A percentile compares a stretch with the other conserved stretches of the same genome.
Conservation (phyloP, 2,113 vertebrate species). For the Cathartes aura region DNA sequence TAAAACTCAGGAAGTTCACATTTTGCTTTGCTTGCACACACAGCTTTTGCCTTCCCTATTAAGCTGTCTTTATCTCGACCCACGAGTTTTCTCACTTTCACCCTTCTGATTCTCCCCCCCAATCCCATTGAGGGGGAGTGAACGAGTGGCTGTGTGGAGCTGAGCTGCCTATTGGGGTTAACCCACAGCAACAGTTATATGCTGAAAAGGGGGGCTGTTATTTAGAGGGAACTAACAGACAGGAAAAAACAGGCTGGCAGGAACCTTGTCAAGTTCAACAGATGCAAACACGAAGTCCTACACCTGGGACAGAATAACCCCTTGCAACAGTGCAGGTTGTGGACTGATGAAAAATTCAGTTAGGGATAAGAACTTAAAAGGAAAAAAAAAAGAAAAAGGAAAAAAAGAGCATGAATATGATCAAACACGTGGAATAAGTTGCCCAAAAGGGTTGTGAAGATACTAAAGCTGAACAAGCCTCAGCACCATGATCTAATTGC, state of each 20-base stretch:
- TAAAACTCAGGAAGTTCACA: neutral
- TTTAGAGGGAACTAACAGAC: neutral
- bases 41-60: neutral
- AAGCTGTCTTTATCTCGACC: neutral
- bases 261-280: neutral
- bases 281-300: neutral
- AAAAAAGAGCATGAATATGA: neutral
- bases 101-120: neutral
- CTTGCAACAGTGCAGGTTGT: neutral
- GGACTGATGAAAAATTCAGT: neutral
- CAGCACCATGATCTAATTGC: neutral
- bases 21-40: neutral
- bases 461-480: neutral
- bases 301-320: neutral
- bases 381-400: neutral
- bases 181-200: neutral
- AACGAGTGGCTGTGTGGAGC: neutral
- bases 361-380: neutral
- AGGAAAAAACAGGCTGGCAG: neutral
- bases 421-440: neutral
- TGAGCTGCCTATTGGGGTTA: neutral
- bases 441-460: neutral
- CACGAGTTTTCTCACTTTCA: neutral
- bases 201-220: neutral
- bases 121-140: fast-evolving